Base-by-base conservation (phyloP, 2,888 invertebrate genomes). In the Lysandra bellargus region DNA sequence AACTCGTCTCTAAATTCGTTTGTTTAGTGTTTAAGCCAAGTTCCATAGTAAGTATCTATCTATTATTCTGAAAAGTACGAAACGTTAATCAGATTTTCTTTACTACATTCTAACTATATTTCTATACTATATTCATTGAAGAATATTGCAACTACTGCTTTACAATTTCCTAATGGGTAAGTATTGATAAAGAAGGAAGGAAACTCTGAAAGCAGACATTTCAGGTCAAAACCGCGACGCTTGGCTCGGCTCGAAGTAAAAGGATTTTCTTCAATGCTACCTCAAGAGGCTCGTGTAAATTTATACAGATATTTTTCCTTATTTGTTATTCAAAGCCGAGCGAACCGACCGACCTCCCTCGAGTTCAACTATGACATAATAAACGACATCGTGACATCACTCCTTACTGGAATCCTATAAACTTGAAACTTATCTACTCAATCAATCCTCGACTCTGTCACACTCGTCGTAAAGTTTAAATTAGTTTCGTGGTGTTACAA, bases 371-470 rank as follows among this genome's bases (percentile, higher is more conserved):
- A 69, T 81, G 82, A 82, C 81, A 80, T 79, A 79, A 79, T 75
- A 80, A 82, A 82, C 83, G 84, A 83, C 83, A 82, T 80, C 82
- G 82, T 85, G 85, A 85, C 85, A 85, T 85, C 85, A 85, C 81
- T 80, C 78, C 78, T 72, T 75, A 76, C 78, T 61, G 73, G 79
- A 81, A 82, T 83, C 81, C 81, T 81, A 82, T 83, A 79, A 83
- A 79, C 75, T 75, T 76, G 23, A 79, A 74, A 61, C 40, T 49
- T 78, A 17, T 23, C 12, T 30, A 17, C 33, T 69, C 23, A 49
- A 30, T 69, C 49, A 78, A 78, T 69, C 33, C 69, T 78, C 64
- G 44, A 53, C 53, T 49, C 30, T 78, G 60, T 7, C 30, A 64
- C 17, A 6, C 7, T 64, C 30, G 7, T 7, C 23, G 23, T 69